These are phyloP conservation scores for Melanotaenia trifasciata DNA, from an alignment of 2,797 vertebrate genomes.

Conservation along the genomic window DNA sequence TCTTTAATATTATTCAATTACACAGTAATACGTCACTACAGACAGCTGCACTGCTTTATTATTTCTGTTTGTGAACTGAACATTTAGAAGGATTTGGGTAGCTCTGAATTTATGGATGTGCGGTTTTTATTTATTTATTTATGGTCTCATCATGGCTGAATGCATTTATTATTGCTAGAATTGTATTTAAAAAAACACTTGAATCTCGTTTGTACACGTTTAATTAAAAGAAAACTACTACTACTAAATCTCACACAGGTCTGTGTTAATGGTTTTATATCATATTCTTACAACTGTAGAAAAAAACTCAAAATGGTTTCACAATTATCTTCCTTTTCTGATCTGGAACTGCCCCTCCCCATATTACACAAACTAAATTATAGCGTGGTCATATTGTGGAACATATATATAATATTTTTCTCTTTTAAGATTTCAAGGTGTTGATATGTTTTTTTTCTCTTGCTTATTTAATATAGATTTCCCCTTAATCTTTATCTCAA, in stretches of 20 bases:
- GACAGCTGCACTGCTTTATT: conserved; percentile 2
- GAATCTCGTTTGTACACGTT: no score
- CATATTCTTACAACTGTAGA: background rate
- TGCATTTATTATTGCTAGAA: no score
- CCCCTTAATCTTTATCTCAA: background rate
- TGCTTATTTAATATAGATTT: background rate
- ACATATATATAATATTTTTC: background rate
- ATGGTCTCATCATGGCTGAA: background rate
- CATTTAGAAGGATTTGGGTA: background rate
- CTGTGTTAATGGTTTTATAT: background rate
- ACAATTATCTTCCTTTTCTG: background rate
- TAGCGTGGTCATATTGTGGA: background rate
- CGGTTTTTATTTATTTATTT: background rate
- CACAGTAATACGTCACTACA: conserved; percentile 19
- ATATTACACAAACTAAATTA: conserved; percentile 2
- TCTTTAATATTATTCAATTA: conserved; percentile 2
- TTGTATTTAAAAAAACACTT: no score
- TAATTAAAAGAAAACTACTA: background rate
- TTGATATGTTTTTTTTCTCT: background rate
- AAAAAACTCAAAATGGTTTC: background rate
- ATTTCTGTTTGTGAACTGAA: background rate
- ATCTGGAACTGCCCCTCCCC: background rate
- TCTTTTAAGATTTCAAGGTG: background rate
- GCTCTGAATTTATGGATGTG: background rate
- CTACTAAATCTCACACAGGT: background rate